Conservation (phyloP, 2,797 vertebrate species). For the Gymnodraco acuticeps region DNA sequence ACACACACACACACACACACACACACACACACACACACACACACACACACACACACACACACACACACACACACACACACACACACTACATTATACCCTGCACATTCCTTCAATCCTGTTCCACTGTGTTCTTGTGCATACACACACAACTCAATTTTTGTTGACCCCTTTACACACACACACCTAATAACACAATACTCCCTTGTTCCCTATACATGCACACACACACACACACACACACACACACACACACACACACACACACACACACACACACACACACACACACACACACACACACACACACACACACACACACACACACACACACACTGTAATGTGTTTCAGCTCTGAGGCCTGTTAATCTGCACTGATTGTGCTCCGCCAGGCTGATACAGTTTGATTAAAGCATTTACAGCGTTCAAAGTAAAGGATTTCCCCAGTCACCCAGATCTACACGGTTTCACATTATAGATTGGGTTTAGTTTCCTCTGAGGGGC, state of each 20-base stretch:
- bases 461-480: constrained; percentile 1
- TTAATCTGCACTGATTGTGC: neutral
- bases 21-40: no score
- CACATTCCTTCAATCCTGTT: no score
- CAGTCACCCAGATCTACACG: constrained; percentile 7
- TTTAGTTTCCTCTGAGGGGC: neutral
- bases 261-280: no score
- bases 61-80: neutral
- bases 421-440: constrained; percentile 20
- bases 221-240: neutral
- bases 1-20: no score
- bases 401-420: constrained; percentile 15
- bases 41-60: neutral
- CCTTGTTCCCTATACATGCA: no score
- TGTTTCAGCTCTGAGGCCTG: constrained; percentile 1
- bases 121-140: no score
- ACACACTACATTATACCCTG: neutral
- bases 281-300: no score
- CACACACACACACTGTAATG: constrained; percentile 4
- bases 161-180: no score
- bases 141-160: no score
- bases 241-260: neutral
- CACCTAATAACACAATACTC: no score
- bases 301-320: neutral
- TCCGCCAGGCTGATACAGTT: constrained; percentile 20